Conservation (phyloP, 1,140 invertebrate species). For the Eupristina koningsbergeri region DNA sequence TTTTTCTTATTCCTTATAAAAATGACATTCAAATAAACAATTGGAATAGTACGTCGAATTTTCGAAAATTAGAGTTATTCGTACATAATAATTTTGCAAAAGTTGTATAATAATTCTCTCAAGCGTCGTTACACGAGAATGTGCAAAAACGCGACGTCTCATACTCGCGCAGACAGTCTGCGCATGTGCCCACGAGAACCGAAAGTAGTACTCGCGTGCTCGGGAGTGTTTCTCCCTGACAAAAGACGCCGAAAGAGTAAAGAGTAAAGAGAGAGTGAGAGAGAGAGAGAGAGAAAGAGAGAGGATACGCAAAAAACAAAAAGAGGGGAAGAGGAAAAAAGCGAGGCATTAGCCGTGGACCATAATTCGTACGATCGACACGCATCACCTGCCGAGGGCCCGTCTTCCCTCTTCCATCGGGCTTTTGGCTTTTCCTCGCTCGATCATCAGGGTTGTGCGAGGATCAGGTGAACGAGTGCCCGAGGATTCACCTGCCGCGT, state of each 20-base stretch:
- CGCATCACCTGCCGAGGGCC: slow-evolving; percentile 65
- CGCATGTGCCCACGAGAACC: background rate
- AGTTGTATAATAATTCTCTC: no score
- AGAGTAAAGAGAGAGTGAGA: background rate
- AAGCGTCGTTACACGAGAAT: no score
- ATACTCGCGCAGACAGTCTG: no score
- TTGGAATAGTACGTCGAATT: no score
- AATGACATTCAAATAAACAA: no score
- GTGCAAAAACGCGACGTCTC: no score
- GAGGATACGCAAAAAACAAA: slow-evolving; percentile 31
- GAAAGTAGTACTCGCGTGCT: background rate
- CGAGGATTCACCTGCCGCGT: slow-evolving; percentile 69
- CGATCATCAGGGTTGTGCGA: slow-evolving; percentile 54
- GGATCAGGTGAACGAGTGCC: slow-evolving; percentile 66
- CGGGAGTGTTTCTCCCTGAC: background rate
- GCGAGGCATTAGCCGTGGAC: slow-evolving; percentile 56
- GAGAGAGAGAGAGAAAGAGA: background rate
- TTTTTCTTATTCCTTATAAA: no score
- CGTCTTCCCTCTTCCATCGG: slow-evolving; percentile 3
- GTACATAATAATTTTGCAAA: no score
- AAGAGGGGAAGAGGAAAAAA: background rate
- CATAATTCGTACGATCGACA: slow-evolving; percentile 69
- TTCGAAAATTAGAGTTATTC: no score
- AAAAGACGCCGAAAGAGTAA: no score
- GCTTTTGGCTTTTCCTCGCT: slow-evolving; percentile 51